These are phyloP conservation scores for Corapipo altera DNA, from an alignment of 2,113 vertebrate genomes.

Conservation along the genomic window DNA sequence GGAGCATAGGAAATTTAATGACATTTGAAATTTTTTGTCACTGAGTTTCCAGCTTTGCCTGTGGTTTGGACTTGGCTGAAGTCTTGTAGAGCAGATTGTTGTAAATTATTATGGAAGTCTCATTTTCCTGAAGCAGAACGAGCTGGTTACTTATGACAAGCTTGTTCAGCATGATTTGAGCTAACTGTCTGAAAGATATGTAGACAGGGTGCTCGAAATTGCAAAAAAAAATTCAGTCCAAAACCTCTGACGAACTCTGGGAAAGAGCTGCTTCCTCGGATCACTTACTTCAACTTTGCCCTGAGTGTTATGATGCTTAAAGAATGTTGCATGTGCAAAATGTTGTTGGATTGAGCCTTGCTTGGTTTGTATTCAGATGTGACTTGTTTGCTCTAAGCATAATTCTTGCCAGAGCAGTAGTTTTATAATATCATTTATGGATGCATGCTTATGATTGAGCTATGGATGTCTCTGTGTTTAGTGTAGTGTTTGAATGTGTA, in stretches of 20 bases:
- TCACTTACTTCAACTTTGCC: background rate
- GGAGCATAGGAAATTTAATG: background rate
- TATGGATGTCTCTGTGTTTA: background rate
- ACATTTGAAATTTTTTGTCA: background rate
- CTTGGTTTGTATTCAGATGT: background rate
- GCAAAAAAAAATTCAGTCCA: background rate
- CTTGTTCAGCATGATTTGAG: conserved; percentile 31
- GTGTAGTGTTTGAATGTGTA: background rate
- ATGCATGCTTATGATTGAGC: background rate
- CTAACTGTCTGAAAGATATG: background rate
- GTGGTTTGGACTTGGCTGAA: background rate
- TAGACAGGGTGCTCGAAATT: background rate
- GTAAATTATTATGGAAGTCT: background rate
- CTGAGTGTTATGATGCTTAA: background rate
- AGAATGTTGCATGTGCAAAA: background rate
- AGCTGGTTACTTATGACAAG: background rate
- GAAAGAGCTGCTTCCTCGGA: background rate
- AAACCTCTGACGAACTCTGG: background rate
- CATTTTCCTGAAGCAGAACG: background rate
- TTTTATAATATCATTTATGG: background rate
- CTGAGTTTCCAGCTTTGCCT: background rate
- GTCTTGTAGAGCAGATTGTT: background rate
- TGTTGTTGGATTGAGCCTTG: background rate
- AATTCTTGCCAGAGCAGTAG: background rate
- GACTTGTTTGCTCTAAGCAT: background rate